phyloP scores from a whole-genome alignment of 2,113 vertebrate species.

The Megaptera novaeangliae region DNA sequence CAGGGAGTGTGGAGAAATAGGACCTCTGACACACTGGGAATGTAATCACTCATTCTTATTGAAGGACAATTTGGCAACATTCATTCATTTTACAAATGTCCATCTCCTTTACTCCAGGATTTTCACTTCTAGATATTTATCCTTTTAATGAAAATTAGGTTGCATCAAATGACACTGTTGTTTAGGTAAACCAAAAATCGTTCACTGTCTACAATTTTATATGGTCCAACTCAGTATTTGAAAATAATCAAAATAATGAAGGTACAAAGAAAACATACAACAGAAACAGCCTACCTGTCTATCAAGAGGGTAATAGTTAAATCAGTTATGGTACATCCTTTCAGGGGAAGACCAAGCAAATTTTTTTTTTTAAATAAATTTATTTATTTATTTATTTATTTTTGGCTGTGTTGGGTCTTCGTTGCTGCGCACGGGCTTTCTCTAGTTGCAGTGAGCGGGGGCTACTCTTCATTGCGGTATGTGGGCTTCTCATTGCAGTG shows the following conservation, averaged over 20 bases:
- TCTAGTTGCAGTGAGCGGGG: too few species aligned
- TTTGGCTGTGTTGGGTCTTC: too few species aligned
- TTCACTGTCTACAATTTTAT: not conserved
- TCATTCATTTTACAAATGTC: not conserved
- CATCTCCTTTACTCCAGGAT: not conserved
- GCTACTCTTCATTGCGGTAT: too few species aligned
- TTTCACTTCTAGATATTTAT: not conserved
- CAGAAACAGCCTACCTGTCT: not conserved
- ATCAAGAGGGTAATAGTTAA: not conserved
- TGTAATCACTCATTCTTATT: fast-evolving
- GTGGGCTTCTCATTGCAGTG: too few species aligned
- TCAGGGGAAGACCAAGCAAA: not conserved
- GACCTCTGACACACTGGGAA: not conserved
- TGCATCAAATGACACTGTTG: not conserved
- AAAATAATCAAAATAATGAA: conserved; percentile 20
- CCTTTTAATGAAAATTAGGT: not conserved
- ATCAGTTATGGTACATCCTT: not conserved
- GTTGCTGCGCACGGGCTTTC: too few species aligned
- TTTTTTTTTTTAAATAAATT: not conserved
- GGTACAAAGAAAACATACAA: not conserved
- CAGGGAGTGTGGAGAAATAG: not conserved
- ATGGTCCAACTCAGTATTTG: not conserved
- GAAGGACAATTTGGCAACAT: not conserved
- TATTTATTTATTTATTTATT: too few species aligned
- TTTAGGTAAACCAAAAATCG: not conserved